Base-by-base conservation (phyloP, 1,140 invertebrate genomes). In the Chymomyza costata region DNA sequence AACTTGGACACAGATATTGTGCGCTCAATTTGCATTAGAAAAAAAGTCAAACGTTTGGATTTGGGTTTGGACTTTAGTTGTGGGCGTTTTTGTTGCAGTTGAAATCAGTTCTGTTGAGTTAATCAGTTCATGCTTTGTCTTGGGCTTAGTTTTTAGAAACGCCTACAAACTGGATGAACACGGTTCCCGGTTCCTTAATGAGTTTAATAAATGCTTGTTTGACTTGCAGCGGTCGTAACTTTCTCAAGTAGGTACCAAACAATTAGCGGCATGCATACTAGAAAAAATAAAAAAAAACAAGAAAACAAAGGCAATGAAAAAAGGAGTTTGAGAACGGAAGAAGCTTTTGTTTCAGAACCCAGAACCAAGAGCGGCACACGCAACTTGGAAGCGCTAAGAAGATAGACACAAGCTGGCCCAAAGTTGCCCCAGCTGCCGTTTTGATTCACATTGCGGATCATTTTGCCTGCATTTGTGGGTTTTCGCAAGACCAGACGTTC, bases 121-220 rank as follows among this genome's bases (percentile, higher is more conserved):
- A 71, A 71, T 78, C 71, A 78, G 73, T 80, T 66, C 51, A 54
- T 80, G 64, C 73, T 66, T 71, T 71, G 66, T 80, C n/a, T 71
- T 64, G 19, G 45, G 53, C 37, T 46, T 62, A 62, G 14, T 18
- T 49, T 63, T 30, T 28, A 50, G 37, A 46, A 70, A 40, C 30
- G 46, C 48, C 49, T 59, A 46, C 44, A 44, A 43, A n/a, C n/a
- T n/a, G n/a, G n/a, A n/a, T n/a, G n/a, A n/a, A n/a, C n/a, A n/a
- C 41, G 55, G 45, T 50, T n/a, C 35, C 48, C n/a, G 11, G 32
- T 45, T 59, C 58, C 78, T 78, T 78, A 80, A 80, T 80, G 65
- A 80, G 47, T 80, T 68, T 80, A 80, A 80, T 80, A 81, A 73
- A 80, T 80, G 64, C 67, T 65, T 80, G 74, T 67, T 73, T 80